Percentiles rank a stretch among this genome's conserved stretches.
These are phyloP conservation scores for Pseudonaja textilis DNA, from an alignment of 2,113 vertebrate genomes.

Conservation along the genomic window DNA sequence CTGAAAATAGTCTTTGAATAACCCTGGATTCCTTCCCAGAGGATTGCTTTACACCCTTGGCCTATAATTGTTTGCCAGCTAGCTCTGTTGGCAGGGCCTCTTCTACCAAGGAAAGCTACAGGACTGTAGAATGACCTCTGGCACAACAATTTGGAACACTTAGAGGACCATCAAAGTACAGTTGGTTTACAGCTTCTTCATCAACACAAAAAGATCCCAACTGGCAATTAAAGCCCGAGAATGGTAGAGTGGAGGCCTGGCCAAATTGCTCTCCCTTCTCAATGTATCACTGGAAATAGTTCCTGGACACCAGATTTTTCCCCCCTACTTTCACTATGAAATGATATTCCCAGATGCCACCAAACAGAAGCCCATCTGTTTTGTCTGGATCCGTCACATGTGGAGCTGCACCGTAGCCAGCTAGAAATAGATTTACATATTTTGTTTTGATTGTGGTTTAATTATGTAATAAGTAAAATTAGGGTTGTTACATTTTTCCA, in stretches of 20 bases:
- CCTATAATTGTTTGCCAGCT: neutral
- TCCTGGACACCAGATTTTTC: neutral
- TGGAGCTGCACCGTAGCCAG: neutral
- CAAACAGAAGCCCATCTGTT: neutral
- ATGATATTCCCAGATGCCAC: constrained; percentile 5
- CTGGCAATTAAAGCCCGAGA: neutral
- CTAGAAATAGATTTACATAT: neutral
- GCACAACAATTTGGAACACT: neutral
- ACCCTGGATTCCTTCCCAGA: neutral
- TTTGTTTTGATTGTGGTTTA: neutral
- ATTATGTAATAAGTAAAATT: neutral
- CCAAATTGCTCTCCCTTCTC: neutral
- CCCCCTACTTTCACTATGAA: neutral
- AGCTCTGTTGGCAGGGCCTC: neutral
- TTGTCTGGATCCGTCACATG: neutral
- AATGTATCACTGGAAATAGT: neutral
- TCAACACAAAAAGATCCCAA: neutral
- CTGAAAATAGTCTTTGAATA: neutral
- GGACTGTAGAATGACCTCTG: neutral
- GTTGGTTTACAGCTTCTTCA: neutral
- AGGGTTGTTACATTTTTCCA: constrained; percentile 1
- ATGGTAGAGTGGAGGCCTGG: neutral
- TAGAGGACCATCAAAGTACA: neutral
- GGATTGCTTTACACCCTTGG: neutral
- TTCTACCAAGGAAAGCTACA: neutral